These are phyloP conservation scores for Stercorarius parasiticus DNA, from an alignment of 2,113 vertebrate species.

Conservation along the genomic window DNA sequence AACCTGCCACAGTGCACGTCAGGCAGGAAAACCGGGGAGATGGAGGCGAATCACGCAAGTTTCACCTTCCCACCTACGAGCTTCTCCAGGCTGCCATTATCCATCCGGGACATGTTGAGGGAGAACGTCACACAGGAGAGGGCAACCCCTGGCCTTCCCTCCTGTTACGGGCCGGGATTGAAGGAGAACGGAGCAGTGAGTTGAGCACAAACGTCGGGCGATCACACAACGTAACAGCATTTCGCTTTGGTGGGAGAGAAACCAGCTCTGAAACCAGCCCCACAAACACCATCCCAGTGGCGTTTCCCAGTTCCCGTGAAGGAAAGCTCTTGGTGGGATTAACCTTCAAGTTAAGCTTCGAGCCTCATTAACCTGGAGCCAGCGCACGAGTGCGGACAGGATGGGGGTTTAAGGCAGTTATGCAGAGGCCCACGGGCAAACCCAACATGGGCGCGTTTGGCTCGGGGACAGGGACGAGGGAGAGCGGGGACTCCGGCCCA, in stretches of 20 bases:
- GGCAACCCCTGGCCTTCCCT: neutral
- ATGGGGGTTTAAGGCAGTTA: constrained; percentile 25
- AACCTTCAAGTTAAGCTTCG: neutral
- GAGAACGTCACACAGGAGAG: rapidly evolving
- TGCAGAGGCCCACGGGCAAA: neutral
- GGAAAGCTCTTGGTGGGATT: neutral
- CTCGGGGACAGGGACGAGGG: neutral
- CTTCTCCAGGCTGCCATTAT: neutral
- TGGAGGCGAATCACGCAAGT: rapidly evolving
- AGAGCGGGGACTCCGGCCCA: rapidly evolving
- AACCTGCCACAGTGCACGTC: rapidly evolving
- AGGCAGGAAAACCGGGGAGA: neutral
- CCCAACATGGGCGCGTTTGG: rapidly evolving
- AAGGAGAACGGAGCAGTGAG: neutral
- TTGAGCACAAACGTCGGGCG: rapidly evolving
- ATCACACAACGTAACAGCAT: rapidly evolving
- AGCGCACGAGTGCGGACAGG: rapidly evolving
- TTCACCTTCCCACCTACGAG: neutral
- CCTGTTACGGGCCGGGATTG: rapidly evolving
- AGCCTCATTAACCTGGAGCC: neutral
- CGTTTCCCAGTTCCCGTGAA: rapidly evolving
- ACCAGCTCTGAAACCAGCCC: neutral
- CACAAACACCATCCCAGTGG: rapidly evolving
- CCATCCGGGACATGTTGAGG: neutral
- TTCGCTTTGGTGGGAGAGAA: neutral